Conservation (phyloP, 2,797 vertebrate genomes). For the Pipistrellus pygmaeus region DNA sequence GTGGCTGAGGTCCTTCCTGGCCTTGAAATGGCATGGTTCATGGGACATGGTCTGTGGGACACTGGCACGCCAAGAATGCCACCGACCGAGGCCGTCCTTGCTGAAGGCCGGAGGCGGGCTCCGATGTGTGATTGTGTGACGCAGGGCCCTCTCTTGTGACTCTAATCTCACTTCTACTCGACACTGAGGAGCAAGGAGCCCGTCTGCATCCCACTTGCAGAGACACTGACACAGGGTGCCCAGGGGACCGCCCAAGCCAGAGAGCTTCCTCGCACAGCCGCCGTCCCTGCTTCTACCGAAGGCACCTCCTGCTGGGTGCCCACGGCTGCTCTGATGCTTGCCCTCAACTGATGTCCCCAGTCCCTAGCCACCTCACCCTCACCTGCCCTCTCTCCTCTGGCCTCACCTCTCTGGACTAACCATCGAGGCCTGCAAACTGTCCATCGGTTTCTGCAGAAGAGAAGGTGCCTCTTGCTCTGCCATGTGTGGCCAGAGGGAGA, state of each 20-base stretch:
- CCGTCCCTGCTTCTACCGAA: no score
- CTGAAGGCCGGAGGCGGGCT: not conserved
- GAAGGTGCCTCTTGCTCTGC: not conserved
- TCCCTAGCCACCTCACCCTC: not conserved
- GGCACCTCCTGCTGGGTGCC: not conserved
- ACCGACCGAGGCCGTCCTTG: not conserved
- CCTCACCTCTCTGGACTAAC: not conserved
- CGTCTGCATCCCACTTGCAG: not conserved
- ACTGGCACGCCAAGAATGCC: not conserved
- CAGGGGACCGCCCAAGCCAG: not conserved
- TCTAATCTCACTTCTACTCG: not conserved
- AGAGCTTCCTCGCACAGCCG: fast-evolving
- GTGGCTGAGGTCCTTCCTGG: not conserved
- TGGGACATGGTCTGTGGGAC: not conserved
- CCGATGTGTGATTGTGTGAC: fast-evolving
- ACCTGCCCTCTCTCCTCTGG: not conserved
- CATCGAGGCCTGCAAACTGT: not conserved
- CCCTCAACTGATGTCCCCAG: not conserved
- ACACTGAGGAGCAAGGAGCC: not conserved
- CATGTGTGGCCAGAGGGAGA: not conserved
- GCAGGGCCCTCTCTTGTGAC: no score
- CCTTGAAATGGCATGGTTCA: not conserved
- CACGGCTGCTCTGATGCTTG: not conserved
- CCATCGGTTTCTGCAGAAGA: fast-evolving
- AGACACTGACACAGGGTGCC: not conserved